Percentiles rank a stretch among this genome's conserved stretches.
Conservation (phyloP, 1,140 invertebrate genomes). For the Drosophila miranda region DNA sequence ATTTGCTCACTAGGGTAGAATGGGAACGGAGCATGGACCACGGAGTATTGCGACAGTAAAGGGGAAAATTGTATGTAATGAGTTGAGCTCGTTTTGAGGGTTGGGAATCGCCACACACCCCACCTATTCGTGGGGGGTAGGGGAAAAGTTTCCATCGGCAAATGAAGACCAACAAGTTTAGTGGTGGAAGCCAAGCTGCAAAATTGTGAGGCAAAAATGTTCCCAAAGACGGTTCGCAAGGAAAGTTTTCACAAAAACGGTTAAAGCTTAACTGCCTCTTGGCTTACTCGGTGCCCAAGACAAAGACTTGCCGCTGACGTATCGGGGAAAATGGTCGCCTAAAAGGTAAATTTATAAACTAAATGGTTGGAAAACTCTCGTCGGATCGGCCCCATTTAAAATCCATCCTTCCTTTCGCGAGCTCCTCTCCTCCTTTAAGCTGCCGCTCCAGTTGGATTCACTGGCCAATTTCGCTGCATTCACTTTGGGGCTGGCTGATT, state of each 20-base stretch:
- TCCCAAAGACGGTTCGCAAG: slow-evolving; percentile 8
- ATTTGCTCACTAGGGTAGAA: slow-evolving; percentile 12
- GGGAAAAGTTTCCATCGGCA: slow-evolving; percentile 25
- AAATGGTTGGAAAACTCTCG: slow-evolving; percentile 10
- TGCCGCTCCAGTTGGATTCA: slow-evolving; percentile 5
- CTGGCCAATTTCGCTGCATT: slow-evolving; percentile 52
- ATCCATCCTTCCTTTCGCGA: background rate
- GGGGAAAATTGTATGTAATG: slow-evolving; percentile 29
- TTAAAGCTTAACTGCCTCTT: slow-evolving; percentile 34
- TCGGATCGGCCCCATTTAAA: slow-evolving; percentile 23
- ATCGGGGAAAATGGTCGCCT: slow-evolving; percentile 14
- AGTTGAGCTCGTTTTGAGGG: slow-evolving; percentile 28
- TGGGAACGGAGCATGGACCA: background rate
- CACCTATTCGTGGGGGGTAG: background rate
- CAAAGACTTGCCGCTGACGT: slow-evolving; percentile 31
- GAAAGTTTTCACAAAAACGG: slow-evolving; percentile 37
- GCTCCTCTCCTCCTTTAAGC: background rate
- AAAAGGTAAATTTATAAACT: slow-evolving; percentile 33
- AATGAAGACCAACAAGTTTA: slow-evolving; percentile 49
- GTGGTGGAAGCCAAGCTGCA: slow-evolving; percentile 30
- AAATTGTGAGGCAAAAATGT: slow-evolving; percentile 37
- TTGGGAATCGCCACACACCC: background rate
- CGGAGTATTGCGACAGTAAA: background rate
- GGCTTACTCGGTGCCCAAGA: background rate
- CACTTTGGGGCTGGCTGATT: slow-evolving; percentile 34